Evolutionary conservation across 2,113 vertebrate genomes (phyloP), one percentile per base, ranked within the genome.

Genomic region (Seriola dumerili): DNA sequence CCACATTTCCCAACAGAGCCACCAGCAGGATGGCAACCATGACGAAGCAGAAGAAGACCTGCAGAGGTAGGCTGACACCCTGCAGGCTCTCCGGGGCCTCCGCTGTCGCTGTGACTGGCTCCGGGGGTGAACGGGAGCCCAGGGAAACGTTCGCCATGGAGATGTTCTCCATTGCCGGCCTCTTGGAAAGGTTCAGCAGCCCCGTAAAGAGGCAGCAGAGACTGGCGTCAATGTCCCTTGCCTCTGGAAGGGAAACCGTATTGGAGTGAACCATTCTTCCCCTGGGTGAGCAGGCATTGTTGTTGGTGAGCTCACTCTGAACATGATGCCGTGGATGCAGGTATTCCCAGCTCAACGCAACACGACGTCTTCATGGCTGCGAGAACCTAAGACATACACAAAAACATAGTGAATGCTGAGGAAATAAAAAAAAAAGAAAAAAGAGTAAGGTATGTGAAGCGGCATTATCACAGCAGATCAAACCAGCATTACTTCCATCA

Each of bases 1-100:
- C 97, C 91, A 97, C 96, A 72, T 99, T 99, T 13, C 98, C 98
- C 38, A 98, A 89, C 84, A 99, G 96, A 38, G 98, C 97, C 89
- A 98, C 91, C 73, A 97, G 92, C 2, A 98, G 89, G 85, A 99
- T 96, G 92, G 95, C 96, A 73, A 96, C 95, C 96, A 99, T 97
- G 70, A 95, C 83, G 69, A 96, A 89, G 83, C 96, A 96, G 82
- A 99, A 97, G 90, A 99, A 96, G 66, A 99, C 95, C 95, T 97
- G 98, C 58, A 99, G 95, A 50, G 98, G 96, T 67, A 97, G 87
- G 93, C 92, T 92, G 50, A 99, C 85, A 76, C 96, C 96, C 70
- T 85, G 94, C 78, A 90, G 93, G 88, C 79, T 90, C 83, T 94
- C 91, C 72, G 92, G 94, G 0, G 93, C 66, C 32, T 92, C 88